Conservation (phyloP, 2,113 vertebrate genomes). For the Thamnophis sirtalis region DNA sequence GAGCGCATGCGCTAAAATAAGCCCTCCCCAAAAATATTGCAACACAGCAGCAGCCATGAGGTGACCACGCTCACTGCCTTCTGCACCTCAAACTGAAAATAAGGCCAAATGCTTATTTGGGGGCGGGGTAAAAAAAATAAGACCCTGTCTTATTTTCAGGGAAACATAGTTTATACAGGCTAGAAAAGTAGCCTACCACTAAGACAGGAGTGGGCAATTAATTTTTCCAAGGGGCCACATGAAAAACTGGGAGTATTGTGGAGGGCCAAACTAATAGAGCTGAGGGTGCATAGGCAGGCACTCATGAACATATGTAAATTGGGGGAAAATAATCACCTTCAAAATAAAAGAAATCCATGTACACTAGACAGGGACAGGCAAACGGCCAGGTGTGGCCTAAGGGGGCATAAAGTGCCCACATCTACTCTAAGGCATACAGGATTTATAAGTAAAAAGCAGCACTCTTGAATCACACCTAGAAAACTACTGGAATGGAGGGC, state of each 20-base stretch:
- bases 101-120: too few relatives aligned
- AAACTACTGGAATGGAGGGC: not conserved
- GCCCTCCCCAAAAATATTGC: too few relatives aligned
- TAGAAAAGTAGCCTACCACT: not conserved
- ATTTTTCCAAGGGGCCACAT: not conserved
- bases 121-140: too few relatives aligned
- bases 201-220: not conserved
- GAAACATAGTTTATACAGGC: not conserved
- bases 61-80: too few relatives aligned
- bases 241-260: not conserved
- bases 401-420: not conserved
- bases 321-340: not conserved
- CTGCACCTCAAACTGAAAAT: too few relatives aligned
- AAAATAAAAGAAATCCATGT: not conserved
- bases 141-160: too few relatives aligned
- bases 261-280: not conserved
- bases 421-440: not conserved
- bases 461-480: not conserved
- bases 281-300: not conserved
- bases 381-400: not conserved
- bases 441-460: not conserved
- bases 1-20: too few relatives aligned
- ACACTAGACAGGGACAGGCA: not conserved
- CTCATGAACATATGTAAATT: not conserved
- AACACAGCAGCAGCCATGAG: too few relatives aligned